A percentile compares a stretch with the other conserved stretches of the same genome.
phyloP scores from a whole-genome alignment of 2,888 invertebrate species.

The Clivina fossor region DNA sequence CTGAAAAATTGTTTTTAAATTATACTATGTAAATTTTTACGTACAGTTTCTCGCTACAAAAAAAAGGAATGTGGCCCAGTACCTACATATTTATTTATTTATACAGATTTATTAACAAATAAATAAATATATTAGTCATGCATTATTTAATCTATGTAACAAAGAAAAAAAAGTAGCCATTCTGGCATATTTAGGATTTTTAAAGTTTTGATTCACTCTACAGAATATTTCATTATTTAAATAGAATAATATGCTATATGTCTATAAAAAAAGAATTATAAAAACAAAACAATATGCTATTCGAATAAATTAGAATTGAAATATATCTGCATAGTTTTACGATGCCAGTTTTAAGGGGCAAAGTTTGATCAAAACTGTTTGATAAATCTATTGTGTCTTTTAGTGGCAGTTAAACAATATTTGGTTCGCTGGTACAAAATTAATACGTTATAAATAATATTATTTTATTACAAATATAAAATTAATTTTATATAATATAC shows the following conservation, averaged over 20 bases:
- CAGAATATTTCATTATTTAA: too few species aligned
- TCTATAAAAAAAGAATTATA: too few species aligned
- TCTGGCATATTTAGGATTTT: too few species aligned
- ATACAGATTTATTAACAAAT: slow-evolving; percentile 11
- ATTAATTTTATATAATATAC: slow-evolving; percentile 9
- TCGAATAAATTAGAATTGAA: too few species aligned
- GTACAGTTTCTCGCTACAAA: not conserved
- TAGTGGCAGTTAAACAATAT: slow-evolving; percentile 10
- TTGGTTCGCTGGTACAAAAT: slow-evolving; percentile 2
- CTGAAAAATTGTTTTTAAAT: too few species aligned
- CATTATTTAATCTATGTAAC: slow-evolving; percentile 5
- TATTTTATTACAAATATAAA: slow-evolving; percentile 14
- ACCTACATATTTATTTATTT: slow-evolving; percentile 2
- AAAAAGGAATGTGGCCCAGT: slow-evolving; percentile 9
- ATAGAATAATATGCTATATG: too few species aligned
- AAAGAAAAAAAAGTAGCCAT: slow-evolving; percentile 16
- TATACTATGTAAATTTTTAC: too few species aligned
- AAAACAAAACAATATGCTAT: too few species aligned
- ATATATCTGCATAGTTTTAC: too few species aligned
- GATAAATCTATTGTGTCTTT: not conserved
- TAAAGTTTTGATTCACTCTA: too few species aligned
- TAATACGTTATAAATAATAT: slow-evolving; percentile 16
- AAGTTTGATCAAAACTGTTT: not conserved
- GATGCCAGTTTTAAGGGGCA: too few species aligned
- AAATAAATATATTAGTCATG: slow-evolving; percentile 19